Evolutionary conservation across 2,888 invertebrate species (phyloP), one percentile per base, ranked within the genome.

Genomic region (Monopis laevigella): DNA sequence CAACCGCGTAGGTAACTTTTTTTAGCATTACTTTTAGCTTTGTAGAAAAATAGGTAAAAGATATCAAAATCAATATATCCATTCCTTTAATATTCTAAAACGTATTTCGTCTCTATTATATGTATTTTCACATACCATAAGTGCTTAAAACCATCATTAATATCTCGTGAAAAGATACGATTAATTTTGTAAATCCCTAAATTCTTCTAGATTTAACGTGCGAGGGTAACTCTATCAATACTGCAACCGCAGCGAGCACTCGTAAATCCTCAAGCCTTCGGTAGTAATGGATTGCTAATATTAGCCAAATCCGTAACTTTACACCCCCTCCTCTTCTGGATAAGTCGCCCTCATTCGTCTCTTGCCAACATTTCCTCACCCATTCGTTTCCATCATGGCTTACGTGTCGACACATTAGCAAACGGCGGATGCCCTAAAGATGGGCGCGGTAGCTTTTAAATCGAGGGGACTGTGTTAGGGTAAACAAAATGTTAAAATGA

Each of bases 201-300:
- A 24, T 24, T 24, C 24, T 7, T 7, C 29, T 11, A 6, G 24
- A 6, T 29, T 7, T 29, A 10, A 6, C 18, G 36, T 36, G n/a
- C n/a, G 19, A 36, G 36, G 36, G 36, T 36, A 21, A 41, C 44
- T 46, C 45, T 36, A 48, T 48, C 48, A 44, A 47, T 50, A 46
- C 16, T 34, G n/a, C 4, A 46, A 21, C 18, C 19, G 11, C 18
- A 12, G 21, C 19, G 21, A 11, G 17, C 21, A 36, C 47, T 45
- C 45, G 45, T 45, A 52, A 54, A 50, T 28, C 54, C 51, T 53
- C 48, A 51, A 45, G 42, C 44, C 44, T 29, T 48, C 54, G 48
- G 63, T 75, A 78, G 63, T 75, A 78, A 77, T 77, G 75, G 73
- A 78, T 78, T 73, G 78, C 71, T 70, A 73, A 77, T 80, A 75